Evolutionary conservation across 1,140 invertebrate species (phyloP).

Genomic region (Caenorhabditis latens): DNA sequence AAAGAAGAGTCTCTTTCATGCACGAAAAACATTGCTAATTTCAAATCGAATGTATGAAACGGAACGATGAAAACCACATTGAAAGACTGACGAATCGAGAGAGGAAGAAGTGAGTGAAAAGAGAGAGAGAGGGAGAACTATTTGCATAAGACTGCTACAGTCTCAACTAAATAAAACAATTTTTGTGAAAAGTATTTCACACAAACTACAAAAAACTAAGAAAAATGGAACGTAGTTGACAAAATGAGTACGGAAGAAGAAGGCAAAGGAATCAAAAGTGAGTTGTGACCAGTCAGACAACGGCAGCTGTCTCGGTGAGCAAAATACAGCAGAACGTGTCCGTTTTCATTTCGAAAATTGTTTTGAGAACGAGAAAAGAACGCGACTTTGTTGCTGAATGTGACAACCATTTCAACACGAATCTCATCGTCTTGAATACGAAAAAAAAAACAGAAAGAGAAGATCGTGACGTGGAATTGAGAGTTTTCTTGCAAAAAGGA

Average conservation of each 20-base stretch:
- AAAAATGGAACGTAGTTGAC: too few species aligned
- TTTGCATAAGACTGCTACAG: slow-evolving; percentile 51
- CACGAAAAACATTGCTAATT: slow-evolving; percentile 35
- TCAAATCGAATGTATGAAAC: neutral
- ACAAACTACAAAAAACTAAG: neutral
- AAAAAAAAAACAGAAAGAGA: too few species aligned
- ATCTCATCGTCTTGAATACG: too few species aligned
- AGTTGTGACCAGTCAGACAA: slow-evolving; percentile 19
- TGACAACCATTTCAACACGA: too few species aligned
- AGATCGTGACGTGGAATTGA: too few species aligned
- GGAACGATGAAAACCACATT: neutral
- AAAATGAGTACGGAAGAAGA: neutral
- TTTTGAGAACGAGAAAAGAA: slow-evolving; percentile 1
- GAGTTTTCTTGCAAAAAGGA: neutral
- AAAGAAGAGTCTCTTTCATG: slow-evolving; percentile 15
- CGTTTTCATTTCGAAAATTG: slow-evolving; percentile 33
- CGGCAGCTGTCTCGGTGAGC: slow-evolving; percentile 1
- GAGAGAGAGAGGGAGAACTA: neutral
- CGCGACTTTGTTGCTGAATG: neutral
- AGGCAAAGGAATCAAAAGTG: neutral
- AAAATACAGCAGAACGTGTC: slow-evolving; percentile 40
- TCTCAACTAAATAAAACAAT: slow-evolving; percentile 42
- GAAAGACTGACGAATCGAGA: neutral
- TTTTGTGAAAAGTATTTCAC: neutral
- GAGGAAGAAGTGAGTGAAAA: neutral